Evolutionary conservation across 2,113 vertebrate genomes (phyloP), one percentile per base, ranked within the genome.

Genomic region (Prinia subflava): DNA sequence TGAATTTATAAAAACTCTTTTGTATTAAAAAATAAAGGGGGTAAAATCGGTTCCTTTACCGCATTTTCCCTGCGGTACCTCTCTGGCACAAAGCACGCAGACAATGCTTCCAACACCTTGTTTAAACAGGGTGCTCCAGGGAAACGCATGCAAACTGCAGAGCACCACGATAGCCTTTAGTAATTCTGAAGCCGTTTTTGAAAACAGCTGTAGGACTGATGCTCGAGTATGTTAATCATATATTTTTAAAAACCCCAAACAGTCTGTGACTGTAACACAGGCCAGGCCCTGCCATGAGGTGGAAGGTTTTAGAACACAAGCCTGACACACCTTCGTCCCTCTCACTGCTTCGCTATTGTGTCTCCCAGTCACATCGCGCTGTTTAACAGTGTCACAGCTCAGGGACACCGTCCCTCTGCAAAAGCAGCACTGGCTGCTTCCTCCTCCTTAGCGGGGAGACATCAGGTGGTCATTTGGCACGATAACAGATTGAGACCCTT

Each of bases 401-500:
- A 9, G 13, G 4, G n/a, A 24, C 67, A 5, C 7, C 1, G 11
- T 5, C 35, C 22, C 31, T 23, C 21, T 15, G 41, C 87, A 41
- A 33, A 7, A 28, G 39, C 69, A 55, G 12, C 49, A 15, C 67
- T 7, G 52, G 20, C 42, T 24, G 50, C 63, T 69, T 28, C 53
- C 37, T 37, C 37, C 37, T 44, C 15, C 46, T 52, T 7, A 37
- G 55, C 27, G 9, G 11, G 10, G 35, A 7, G 13, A 11, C 44
- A 67, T 7, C 60, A 27, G 31, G 15, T 0, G 31, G 17, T 11
- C 39, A 22, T 10, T 11, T 7, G 18, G 39, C 63, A 69, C 33
- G 8, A 0, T 3, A 23, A 28, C 0, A 23, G 11, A n/a, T 0
- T 4, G 30, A 57, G 7, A 63, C 13, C 52, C 57, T n/a, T 10